phyloP scores from a whole-genome alignment of 2,888 invertebrate species.

The Steromphala cineraria region DNA sequence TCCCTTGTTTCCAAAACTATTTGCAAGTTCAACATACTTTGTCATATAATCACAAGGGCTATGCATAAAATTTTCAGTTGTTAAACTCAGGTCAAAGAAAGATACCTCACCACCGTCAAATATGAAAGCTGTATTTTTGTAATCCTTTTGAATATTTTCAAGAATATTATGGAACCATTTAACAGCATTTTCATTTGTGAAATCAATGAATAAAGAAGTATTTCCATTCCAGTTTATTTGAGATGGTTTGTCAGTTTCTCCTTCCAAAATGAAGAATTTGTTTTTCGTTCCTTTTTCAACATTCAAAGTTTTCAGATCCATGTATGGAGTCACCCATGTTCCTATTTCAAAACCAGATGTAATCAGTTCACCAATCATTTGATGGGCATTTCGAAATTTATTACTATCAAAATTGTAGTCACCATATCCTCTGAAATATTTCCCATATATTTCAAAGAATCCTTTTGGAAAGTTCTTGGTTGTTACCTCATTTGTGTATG shows the following conservation, averaged over 20 bases:
- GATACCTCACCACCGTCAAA: slow-evolving; percentile 83
- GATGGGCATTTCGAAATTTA: slow-evolving; percentile 83
- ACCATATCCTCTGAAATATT: slow-evolving; percentile 91
- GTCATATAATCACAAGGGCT: slow-evolving; percentile 56
- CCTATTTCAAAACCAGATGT: slow-evolving; percentile 84
- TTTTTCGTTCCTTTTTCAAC: slow-evolving; percentile 86
- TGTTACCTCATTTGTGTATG: slow-evolving; percentile 57
- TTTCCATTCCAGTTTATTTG: slow-evolving; percentile 82
- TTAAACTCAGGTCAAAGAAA: slow-evolving; percentile 45
- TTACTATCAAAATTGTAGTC: slow-evolving; percentile 82
- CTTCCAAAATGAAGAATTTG: slow-evolving; percentile 76
- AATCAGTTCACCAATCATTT: slow-evolving; percentile 79
- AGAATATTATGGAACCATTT: slow-evolving; percentile 85
- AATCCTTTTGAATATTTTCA: slow-evolving; percentile 80
- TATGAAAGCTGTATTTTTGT: slow-evolving; percentile 90
- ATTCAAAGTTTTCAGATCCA: slow-evolving; percentile 85
- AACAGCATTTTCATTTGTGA: slow-evolving; percentile 87
- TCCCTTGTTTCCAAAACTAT: slow-evolving; percentile 80
- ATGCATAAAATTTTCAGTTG: slow-evolving; percentile 36
- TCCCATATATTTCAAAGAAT: slow-evolving; percentile 83
- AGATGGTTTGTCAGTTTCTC: slow-evolving; percentile 22
- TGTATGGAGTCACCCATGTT: slow-evolving; percentile 83
- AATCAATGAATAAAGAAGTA: slow-evolving; percentile 83
- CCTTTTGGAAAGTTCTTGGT: slow-evolving; percentile 52
- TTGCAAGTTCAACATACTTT: slow-evolving; percentile 51